Conservation (phyloP, 2,113 vertebrate species). For the Xerus inauris region DNA sequence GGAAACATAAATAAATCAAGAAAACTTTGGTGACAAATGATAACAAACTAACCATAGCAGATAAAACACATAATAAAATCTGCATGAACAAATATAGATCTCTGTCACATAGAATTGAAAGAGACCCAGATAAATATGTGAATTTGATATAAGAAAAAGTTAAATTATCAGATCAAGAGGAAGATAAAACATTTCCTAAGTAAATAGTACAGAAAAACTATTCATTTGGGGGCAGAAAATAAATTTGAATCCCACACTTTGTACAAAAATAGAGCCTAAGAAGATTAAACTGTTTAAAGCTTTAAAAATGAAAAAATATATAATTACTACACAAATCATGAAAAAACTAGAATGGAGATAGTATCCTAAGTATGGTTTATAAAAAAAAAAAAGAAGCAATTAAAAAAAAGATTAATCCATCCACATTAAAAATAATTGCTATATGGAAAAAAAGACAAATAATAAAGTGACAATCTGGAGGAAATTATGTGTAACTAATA, state of each 20-base stretch:
- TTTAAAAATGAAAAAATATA: background rate
- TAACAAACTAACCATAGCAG: background rate
- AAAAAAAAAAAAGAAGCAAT: background rate
- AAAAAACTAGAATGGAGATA: background rate
- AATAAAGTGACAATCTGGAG: background rate
- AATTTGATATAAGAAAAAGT: background rate
- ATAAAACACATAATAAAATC: conserved; percentile 33
- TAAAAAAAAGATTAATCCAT: background rate
- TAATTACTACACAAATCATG: background rate
- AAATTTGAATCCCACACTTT: background rate
- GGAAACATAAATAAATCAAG: background rate
- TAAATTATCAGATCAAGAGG: conserved; percentile 27
- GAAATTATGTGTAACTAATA: background rate
- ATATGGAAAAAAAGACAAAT: background rate
- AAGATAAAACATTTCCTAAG: background rate
- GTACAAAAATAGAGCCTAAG: background rate
- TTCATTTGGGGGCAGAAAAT: background rate
- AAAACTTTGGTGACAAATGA: background rate
- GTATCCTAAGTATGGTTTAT: background rate
- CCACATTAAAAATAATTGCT: background rate
- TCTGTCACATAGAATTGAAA: background rate
- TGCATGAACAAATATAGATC: background rate
- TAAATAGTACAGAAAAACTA: background rate
- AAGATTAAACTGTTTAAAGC: background rate
- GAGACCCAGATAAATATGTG: background rate